Base-by-base conservation (phyloP, 2,113 vertebrate species). In the Prochilodus magdalenae region DNA sequence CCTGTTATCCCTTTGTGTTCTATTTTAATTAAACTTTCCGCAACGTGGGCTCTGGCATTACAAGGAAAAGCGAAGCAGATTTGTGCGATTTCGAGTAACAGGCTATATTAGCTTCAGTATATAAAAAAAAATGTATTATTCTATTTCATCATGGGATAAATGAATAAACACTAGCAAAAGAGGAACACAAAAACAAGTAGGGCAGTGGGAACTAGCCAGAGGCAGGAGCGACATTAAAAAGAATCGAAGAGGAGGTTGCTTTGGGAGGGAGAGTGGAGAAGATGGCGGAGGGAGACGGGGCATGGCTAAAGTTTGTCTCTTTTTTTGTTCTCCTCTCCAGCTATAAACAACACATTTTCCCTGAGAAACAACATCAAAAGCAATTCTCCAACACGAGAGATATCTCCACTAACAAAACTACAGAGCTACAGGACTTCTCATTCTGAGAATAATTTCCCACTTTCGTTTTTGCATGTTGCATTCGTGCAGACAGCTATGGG, bases 231-330 rank as follows among this genome's bases (percentile, higher is more conserved):
- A 92, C 91, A 91, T 92, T 91, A 94, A 92, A 94, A 92, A 93
- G 93, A 94, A 93, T 93, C 87, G 89, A 89, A 92, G 88, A 94
- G 89, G 90, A 92, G 91, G 90, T 90, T 90, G 90, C 89, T 89
- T 89, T 84, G 87, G 86, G 85, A 87, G 79, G 73, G 53, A 30
- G 70, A 55, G 71, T 36, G 73, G 57, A 88, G 88, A 83, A 84
- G 83, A 80, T 67, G 67, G n/a, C 0, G 30, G 66, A 33, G 36
- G 22, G 57, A 44, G 76, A 55, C 80, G 82, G 81, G 84, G 71
- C 75, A 84, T 79, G 80, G 85, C 53, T 70, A 14, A 60, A 44
- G 53, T 65, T 59, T 71, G 40, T 44, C 22, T 60, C 22, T 71
- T 33, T 22, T 60, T 60, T 60, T 60, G 1, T 44, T 59, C 66